These are phyloP conservation scores for Bombus impatiens DNA, from an alignment of 1,140 invertebrate genomes.

Conservation along the genomic window DNA sequence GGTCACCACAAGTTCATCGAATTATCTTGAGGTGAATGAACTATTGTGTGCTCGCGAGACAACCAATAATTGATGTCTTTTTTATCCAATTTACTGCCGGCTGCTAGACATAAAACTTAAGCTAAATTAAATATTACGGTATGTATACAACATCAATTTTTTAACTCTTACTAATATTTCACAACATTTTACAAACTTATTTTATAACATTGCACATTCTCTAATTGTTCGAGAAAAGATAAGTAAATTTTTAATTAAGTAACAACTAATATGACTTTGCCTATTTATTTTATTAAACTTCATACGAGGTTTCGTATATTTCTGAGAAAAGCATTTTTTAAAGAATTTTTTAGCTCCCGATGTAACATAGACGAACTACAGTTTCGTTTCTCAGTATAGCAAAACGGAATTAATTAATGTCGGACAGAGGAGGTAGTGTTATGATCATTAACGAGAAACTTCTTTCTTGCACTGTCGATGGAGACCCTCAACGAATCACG, in stretches of 20 bases:
- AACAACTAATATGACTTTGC: background rate
- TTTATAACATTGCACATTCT: background rate
- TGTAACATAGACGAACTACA: background rate
- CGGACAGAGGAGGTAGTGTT: constrained; percentile 47
- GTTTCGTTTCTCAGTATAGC: background rate
- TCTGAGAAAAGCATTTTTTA: background rate
- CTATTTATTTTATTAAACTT: background rate
- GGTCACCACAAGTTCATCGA: constrained; percentile 24
- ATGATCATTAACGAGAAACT: constrained; percentile 26
- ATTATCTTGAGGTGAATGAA: constrained; percentile 49
- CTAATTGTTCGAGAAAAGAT: background rate
- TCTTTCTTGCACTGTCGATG: constrained; percentile 1
- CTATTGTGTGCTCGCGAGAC: constrained; percentile 28
- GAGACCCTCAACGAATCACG: constrained; percentile 6
- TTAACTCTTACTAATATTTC: background rate
- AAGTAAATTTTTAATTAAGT: background rate
- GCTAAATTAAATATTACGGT: background rate
- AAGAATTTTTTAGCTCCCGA: background rate
- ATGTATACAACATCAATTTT: background rate
- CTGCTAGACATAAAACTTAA: background rate
- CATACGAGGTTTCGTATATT: background rate
- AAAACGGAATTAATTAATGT: constrained; percentile 29
- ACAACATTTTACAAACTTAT: background rate
- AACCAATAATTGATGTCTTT: constrained; percentile 41
- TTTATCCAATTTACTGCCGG: constrained; percentile 44